Conservation (phyloP, 2,797 vertebrate genomes). For the Pangasius sanitwongsei region DNA sequence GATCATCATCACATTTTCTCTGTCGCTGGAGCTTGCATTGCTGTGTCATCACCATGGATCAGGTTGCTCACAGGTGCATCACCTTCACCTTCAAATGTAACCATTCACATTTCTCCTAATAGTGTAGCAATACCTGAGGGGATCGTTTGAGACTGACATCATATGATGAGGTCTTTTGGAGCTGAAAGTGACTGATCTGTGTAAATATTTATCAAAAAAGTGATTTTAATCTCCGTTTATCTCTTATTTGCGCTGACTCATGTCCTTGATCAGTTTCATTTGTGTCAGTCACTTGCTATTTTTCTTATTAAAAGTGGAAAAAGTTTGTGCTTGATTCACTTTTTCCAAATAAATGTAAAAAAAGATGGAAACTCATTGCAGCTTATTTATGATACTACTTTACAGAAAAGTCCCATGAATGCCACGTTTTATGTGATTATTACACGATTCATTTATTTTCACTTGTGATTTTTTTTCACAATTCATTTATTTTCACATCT, state of each 20-base stretch:
- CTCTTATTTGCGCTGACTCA: background rate
- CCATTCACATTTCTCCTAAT: background rate
- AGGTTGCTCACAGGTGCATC: constrained; percentile 54
- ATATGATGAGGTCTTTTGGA: background rate
- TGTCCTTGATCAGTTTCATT: background rate
- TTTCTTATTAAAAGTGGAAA: background rate
- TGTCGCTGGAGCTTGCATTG: constrained; percentile 57
- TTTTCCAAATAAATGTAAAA: background rate
- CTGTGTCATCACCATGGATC: constrained; percentile 42
- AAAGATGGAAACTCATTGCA: background rate
- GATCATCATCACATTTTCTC: constrained; percentile 66
- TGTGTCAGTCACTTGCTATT: background rate
- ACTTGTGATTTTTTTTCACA: background rate
- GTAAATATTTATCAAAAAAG: background rate
- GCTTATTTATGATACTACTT: background rate
- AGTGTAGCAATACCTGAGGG: background rate
- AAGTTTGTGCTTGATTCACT: background rate
- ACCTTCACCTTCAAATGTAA: background rate
- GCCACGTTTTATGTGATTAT: background rate
- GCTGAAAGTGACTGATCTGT: background rate
- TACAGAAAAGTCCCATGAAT: background rate
- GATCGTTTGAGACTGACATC: background rate
- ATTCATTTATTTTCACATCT: background rate
- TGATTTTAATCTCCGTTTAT: background rate
- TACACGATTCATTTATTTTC: background rate